A percentile compares a stretch with the other conserved stretches of the same genome.
Evolutionary conservation across 2,113 vertebrate species (phyloP).

Genomic region (Oreochromis tanganicae): DNA sequence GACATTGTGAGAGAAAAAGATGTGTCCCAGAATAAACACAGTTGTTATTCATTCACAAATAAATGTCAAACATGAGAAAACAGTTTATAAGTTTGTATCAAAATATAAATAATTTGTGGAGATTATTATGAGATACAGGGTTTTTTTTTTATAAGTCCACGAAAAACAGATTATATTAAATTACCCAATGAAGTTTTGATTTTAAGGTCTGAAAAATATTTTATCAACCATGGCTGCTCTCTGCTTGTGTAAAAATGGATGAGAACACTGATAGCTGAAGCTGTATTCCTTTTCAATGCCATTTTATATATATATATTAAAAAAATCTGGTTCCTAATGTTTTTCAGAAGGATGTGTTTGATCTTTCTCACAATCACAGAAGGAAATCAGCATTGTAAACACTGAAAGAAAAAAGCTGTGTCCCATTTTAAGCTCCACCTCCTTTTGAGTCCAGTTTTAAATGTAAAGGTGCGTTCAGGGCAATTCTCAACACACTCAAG

Average conservation of each 20-base stretch:
- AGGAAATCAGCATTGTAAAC: neutral
- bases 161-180: neutral
- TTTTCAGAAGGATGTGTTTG: neutral
- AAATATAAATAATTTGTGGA: neutral
- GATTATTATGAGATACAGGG: neutral
- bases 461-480: neutral
- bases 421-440: neutral
- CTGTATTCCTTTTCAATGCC: neutral
- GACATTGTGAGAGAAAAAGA: neutral
- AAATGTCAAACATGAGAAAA: neutral
- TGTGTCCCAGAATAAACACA: neutral
- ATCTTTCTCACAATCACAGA: neutral
- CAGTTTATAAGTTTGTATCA: neutral
- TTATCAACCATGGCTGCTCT: neutral
- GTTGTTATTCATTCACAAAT: neutral
- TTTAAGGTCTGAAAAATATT: neutral
- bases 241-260: neutral
- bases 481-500: neutral
- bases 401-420: neutral
- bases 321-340: neutral
- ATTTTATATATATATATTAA: neutral
- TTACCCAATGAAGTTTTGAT: neutral
- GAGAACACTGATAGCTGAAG: neutral
- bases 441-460: neutral
- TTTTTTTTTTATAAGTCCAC: neutral